Evolutionary conservation across 2,797 vertebrate genomes (phyloP).

Genomic region (Phataginus tetradactyla): DNA sequence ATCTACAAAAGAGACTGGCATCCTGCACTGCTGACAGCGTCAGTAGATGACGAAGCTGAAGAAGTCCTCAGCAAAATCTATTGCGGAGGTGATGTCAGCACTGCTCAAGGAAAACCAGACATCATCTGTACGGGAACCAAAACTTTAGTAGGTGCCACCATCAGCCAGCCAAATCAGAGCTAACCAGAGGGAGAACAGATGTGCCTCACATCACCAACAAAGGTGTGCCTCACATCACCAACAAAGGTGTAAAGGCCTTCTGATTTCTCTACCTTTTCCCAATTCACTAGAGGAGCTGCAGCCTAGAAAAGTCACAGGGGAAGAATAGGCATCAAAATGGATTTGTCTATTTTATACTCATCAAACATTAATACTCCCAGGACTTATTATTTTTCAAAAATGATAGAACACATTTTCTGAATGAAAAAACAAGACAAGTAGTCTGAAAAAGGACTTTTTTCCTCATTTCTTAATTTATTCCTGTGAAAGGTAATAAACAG

Average conservation of each 20-base stretch:
- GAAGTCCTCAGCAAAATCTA: not conserved
- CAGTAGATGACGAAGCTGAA: not conserved
- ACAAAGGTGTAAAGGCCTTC: not conserved
- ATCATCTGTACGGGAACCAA: not conserved
- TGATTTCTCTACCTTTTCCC: not conserved
- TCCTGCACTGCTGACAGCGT: not conserved
- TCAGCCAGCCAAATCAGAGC: not conserved
- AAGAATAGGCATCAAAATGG: not conserved
- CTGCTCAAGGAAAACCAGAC: not conserved
- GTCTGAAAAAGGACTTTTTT: not conserved
- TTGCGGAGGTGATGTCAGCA: not conserved
- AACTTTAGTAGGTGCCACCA: not conserved
- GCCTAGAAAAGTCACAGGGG: not conserved
- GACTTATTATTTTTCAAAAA: not conserved
- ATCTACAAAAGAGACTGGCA: not conserved
- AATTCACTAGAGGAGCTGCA: not conserved
- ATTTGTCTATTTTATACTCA: not conserved
- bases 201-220: not conserved
- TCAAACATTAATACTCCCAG: not conserved
- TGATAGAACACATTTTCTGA: not conserved
- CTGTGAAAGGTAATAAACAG: slow-evolving; percentile 14
- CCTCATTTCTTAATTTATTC: not conserved
- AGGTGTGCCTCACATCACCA: not conserved
- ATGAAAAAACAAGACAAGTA: not conserved
- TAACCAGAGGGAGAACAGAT: not conserved